Evolutionary conservation across 2,888 invertebrate species (phyloP).

Genomic region (Zaprionus bogoriensis): DNA sequence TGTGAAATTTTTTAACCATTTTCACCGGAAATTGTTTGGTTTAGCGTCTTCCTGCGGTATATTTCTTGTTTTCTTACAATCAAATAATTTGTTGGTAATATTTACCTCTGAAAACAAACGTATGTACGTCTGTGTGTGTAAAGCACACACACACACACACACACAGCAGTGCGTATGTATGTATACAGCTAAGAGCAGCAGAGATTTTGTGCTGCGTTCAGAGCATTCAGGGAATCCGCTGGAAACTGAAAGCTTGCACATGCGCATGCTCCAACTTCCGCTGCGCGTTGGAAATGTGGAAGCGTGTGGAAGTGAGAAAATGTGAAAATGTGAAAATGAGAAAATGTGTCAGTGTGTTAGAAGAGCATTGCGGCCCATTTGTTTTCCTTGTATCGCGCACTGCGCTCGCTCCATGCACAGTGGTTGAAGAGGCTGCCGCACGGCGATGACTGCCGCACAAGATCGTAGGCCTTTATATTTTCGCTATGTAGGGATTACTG

Average conservation of each 20-base stretch:
- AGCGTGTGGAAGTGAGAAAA: no score
- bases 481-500: no score
- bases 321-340: slow-evolving; percentile 55
- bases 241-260: slow-evolving; percentile 27
- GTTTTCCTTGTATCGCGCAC: slow-evolving; percentile 37
- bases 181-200: slow-evolving; percentile 5
- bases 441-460: no score
- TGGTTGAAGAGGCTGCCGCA: no score
- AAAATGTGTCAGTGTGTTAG: slow-evolving; percentile 64
- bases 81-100: not conserved
- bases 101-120: not conserved
- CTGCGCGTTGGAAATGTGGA: slow-evolving; percentile 68
- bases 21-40: no score
- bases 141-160: not conserved
- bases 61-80: no score
- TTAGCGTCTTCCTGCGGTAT: no score
- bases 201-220: slow-evolving; percentile 21
- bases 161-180: not conserved
- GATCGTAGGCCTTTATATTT: no score
- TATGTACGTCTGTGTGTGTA: not conserved
- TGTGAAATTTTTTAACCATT: no score
- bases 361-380: slow-evolving; percentile 30
- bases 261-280: slow-evolving; percentile 62
- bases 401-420: slow-evolving; percentile 39
- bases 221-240: slow-evolving; percentile 34